Conservation (phyloP, 2,113 vertebrate genomes). For the Triplophysa rosa region DNA sequence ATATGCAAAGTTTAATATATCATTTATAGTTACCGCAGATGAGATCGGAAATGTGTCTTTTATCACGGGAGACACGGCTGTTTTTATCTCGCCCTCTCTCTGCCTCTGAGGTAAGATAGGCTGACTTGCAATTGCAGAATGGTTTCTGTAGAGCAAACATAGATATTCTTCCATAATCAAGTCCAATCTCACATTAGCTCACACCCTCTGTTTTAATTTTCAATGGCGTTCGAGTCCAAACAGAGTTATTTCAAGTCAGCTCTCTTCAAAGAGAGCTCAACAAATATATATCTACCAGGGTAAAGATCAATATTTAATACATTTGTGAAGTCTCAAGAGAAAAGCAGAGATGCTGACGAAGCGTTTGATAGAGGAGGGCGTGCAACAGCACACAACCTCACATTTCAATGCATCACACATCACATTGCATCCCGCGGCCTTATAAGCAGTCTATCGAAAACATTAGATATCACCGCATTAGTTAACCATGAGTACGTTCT, state of each 20-base stretch:
- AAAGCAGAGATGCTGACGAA: not conserved
- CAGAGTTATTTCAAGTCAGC: not conserved
- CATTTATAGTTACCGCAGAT: slow-evolving; percentile 48
- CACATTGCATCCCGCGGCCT: not conserved
- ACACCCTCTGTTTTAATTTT: not conserved
- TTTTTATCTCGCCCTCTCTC: not conserved
- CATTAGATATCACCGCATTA: not conserved
- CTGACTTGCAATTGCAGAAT: not conserved
- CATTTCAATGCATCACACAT: not conserved
- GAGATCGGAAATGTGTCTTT: slow-evolving; percentile 43
- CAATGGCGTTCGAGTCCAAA: not conserved
- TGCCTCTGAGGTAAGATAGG: not conserved
- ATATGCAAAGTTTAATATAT: slow-evolving; percentile 65
- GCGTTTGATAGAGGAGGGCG: not conserved
- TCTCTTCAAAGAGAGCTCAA: slow-evolving; percentile 12
- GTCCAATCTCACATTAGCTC: slow-evolving; percentile 15
- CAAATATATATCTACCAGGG: slow-evolving; percentile 17
- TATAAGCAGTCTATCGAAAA: not conserved
- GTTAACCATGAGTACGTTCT: not conserved
- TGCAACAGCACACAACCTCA: not conserved
- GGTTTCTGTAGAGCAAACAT: not conserved
- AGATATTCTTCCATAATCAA: not conserved
- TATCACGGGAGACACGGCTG: not conserved
- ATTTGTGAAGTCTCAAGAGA: slow-evolving; percentile 26
- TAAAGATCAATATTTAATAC: slow-evolving; percentile 41